phyloP scores from a whole-genome alignment of 2,113 vertebrate genomes.

The Cygnus atratus region DNA sequence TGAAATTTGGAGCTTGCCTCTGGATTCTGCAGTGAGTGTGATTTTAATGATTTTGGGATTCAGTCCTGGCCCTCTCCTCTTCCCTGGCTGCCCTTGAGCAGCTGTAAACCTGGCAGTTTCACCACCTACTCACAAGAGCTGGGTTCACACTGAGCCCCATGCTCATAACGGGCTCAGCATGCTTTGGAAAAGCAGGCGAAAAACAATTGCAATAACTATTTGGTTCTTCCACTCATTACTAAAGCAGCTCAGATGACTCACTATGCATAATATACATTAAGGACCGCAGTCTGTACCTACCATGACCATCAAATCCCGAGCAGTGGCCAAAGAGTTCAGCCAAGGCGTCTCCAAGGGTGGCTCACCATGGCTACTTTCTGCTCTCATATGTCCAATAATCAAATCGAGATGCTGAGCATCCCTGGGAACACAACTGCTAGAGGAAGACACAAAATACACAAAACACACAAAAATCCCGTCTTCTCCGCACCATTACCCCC shows the following conservation, averaged over 20 bases:
- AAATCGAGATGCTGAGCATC: rapidly evolving
- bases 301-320: not conserved
- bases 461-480: not conserved
- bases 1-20: not conserved
- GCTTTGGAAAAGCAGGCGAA: not conserved
- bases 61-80: not conserved
- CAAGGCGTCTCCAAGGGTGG: not conserved
- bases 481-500: rapidly evolving
- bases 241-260: not conserved
- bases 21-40: rapidly evolving
- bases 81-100: not conserved
- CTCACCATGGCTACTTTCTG: not conserved
- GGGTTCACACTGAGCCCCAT: not conserved
- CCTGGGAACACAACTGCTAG: rapidly evolving
- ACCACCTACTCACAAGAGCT: not conserved
- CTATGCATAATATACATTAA: not conserved
- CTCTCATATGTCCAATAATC: rapidly evolving
- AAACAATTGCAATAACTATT: not conserved
- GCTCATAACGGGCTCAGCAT: not conserved
- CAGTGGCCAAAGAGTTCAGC: not conserved
- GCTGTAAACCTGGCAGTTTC: not conserved
- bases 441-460: not conserved
- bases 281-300: not conserved
- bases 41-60: not conserved
- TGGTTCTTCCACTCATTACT: not conserved